Percentiles rank a stretch among this genome's conserved stretches.
These are phyloP conservation scores for Trematocara nigrifrons DNA, from an alignment of 2,113 vertebrate genomes.

Conservation along the genomic window DNA sequence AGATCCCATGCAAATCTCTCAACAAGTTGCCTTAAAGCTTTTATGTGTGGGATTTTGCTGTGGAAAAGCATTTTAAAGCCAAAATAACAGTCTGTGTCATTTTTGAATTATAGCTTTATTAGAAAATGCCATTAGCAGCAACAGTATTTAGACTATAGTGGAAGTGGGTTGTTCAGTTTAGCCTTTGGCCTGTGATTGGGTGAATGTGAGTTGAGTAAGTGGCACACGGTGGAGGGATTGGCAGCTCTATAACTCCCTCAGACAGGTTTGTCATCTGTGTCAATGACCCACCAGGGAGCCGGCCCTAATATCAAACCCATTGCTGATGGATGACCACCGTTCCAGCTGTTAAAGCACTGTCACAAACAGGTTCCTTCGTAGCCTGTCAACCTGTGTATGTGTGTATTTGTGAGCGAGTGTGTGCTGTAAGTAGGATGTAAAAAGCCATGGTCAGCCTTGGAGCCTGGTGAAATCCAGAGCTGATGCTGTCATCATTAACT, in stretches of 20 bases:
- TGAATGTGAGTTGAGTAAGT: slow-evolving; percentile 29
- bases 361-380: slow-evolving; percentile 48
- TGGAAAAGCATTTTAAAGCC: background rate
- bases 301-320: slow-evolving; percentile 63
- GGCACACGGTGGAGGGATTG: slow-evolving; percentile 41
- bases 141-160: slow-evolving; percentile 6
- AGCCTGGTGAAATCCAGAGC: background rate
- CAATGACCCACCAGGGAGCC: slow-evolving; percentile 66
- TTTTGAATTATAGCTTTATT: slow-evolving; percentile 26
- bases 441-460: slow-evolving; percentile 23
- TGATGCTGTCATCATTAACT: background rate
- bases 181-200: slow-evolving; percentile 46
- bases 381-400: slow-evolving; percentile 34
- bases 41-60: background rate
- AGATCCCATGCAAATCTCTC: background rate
- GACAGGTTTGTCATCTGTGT: slow-evolving; percentile 71
- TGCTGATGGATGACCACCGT: slow-evolving; percentile 63
- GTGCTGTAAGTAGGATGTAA: background rate
- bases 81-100: background rate
- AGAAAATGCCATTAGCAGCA: background rate
- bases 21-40: background rate
- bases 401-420: slow-evolving; percentile 4
- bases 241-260: slow-evolving; percentile 65
- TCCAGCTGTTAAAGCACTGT: slow-evolving; percentile 67
- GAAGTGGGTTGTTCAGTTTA: slow-evolving; percentile 25